Evolutionary conservation across 1,140 invertebrate species (phyloP).

Genomic region (Zaprionus africanus): DNA sequence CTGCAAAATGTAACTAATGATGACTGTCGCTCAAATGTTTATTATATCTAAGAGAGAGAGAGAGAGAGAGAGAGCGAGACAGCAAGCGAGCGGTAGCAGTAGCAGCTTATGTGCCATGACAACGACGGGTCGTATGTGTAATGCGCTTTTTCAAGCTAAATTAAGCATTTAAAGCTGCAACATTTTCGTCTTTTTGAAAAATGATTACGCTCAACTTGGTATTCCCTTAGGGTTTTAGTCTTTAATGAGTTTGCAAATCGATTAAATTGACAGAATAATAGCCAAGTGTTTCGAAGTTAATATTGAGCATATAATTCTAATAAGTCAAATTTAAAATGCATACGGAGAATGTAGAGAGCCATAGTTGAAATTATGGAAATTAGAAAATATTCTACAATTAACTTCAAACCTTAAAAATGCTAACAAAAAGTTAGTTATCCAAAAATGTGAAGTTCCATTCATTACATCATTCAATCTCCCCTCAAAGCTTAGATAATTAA

Average conservation of each 20-base stretch:
- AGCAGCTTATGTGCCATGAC: conserved; percentile 46
- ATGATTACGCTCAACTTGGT: not conserved
- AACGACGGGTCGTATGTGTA: conserved; percentile 44
- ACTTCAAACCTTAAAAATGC: not conserved
- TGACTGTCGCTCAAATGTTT: conserved; percentile 39
- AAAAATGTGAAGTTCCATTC: not conserved
- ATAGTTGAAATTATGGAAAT: no score
- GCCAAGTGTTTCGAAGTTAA: not conserved
- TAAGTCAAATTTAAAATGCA: not conserved
- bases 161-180: conserved; percentile 17
- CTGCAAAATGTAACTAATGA: conserved; percentile 62
- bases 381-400: no score
- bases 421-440: not conserved
- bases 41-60: not conserved
- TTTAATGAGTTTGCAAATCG: not conserved
- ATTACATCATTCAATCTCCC: not conserved
- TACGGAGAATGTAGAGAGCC: no score
- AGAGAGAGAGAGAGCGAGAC: not conserved
- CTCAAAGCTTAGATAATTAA: not conserved
- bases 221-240: not conserved
- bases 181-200: not conserved
- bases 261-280: not conserved
- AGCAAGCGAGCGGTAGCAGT: not conserved
- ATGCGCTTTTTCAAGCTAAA: conserved; percentile 19
- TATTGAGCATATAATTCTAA: not conserved